Base-by-base conservation (phyloP, 2,797 vertebrate genomes). In the Sphenodon punctatus region DNA sequence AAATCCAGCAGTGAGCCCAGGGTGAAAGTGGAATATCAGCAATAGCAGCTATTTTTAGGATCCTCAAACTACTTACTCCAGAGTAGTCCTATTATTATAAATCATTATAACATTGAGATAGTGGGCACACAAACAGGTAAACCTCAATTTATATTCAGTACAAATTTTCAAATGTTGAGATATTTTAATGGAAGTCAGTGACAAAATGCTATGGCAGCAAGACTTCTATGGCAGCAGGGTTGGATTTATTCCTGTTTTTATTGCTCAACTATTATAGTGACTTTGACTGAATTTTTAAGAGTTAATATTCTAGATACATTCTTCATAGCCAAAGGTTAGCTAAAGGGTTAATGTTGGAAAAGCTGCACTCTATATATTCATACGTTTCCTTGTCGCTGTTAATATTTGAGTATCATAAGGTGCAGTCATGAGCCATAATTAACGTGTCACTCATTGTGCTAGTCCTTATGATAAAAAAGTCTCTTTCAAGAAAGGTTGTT, bases 121-220 rank as follows among this genome's bases (percentile, higher is more conserved):
- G 2, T 53, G 1, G 3, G 20, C 46, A 13, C 6, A 55, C 4
- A 42, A n/a, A 0, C 63, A 49, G 48, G 25, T 12, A 15, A 14
- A 34, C 58, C 53, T 72, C n/a, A 68, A 65, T 27, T 20, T 20
- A 61, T 3, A 53, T 0, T 1, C n/a, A 66, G 51, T 51, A 16
- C n/a, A 51, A 14, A 7, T 16, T 66, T 8, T 48, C n/a, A 69
- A 71, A 72, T 4, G 6, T 30, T 1, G 5, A 46, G 20, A 42
- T 75, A 2, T 56, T 84, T 65, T 38, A 4, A 39, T 25, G 25
- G 63, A 42, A 82, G 3, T 6, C 3, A 42, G 6, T 10, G n/a
- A 45, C 22, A 51, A 74, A 70, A 3, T 17, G 43, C 2, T 10
- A 12, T 67, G 17, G 6, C 32, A 74, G 41, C 1, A 19, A 2